Conservation (phyloP, 1,140 invertebrate genomes). For the Macrostomum lignano region DNA sequence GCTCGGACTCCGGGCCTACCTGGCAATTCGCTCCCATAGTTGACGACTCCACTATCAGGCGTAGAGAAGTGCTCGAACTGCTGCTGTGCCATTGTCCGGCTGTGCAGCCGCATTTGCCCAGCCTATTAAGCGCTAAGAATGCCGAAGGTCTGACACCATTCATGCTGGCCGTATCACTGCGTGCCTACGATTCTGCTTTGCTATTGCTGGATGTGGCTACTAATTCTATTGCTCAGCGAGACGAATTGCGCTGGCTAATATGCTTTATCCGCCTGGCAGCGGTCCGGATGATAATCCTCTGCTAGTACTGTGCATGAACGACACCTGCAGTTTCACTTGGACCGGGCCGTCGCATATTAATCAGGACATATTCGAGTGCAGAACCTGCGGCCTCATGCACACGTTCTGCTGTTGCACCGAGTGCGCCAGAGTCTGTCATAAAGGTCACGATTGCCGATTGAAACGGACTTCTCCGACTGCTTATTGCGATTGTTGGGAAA, state of each 20-base stretch:
- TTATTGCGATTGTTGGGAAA: constrained; percentile 99
- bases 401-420: constrained; percentile 95
- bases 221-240: too few relatives aligned
- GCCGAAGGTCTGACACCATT: constrained; percentile 79
- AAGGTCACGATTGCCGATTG: constrained; percentile 71
- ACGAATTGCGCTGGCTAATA: too few relatives aligned
- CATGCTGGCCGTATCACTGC: constrained; percentile 67
- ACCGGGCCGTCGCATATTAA: constrained; percentile 94
- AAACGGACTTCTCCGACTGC: constrained; percentile 90
- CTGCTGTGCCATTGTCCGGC: constrained; percentile 43
- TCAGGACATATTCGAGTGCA: constrained; percentile 94
- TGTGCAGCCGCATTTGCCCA: constrained; percentile 46
- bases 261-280: constrained; percentile 63
- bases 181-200: constrained; percentile 66
- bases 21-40: too few relatives aligned
- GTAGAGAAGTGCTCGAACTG: constrained; percentile 55
- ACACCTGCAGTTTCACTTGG: constrained; percentile 97
- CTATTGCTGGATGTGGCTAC: constrained; percentile 55
- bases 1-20: too few relatives aligned
- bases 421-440: constrained; percentile 58
- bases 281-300: constrained; percentile 53
- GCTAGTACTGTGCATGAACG: constrained; percentile 84
- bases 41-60: constrained; percentile 22
- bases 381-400: constrained; percentile 81
- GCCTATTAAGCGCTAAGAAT: constrained; percentile 58